Percentiles rank a stretch among this genome's conserved stretches.
phyloP scores from a whole-genome alignment of 2,113 vertebrate genomes.

The Phrynosoma platyrhinos region DNA sequence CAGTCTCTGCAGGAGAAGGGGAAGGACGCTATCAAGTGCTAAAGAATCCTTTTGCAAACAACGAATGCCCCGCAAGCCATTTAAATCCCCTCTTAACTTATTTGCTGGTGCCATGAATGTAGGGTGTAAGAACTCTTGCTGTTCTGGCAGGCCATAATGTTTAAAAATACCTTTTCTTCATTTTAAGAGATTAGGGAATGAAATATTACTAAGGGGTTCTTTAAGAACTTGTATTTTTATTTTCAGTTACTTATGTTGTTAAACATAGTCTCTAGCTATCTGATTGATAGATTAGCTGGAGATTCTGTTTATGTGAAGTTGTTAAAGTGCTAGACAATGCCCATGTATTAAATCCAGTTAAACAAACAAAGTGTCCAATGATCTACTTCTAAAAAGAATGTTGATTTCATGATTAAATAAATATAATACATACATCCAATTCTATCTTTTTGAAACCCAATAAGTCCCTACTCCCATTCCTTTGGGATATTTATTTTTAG shows the following conservation, averaged over 20 bases:
- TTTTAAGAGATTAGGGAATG: slow-evolving; percentile 56
- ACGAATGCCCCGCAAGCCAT: not conserved
- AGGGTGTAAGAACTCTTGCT: slow-evolving; percentile 18
- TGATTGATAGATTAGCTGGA: not conserved
- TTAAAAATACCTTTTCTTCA: slow-evolving; percentile 46
- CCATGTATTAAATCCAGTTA: not conserved
- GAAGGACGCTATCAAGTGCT: slow-evolving; percentile 8
- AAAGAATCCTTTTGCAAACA: not conserved
- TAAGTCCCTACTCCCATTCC: not conserved
- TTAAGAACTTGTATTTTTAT: not conserved
- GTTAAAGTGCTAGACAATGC: slow-evolving; percentile 4
- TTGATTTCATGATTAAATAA: not conserved
- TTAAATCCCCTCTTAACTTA: slow-evolving; percentile 19
- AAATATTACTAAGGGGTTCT: slow-evolving; percentile 46
- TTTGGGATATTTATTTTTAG: not conserved
- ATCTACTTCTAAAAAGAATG: slow-evolving; percentile 12
- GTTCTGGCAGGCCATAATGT: slow-evolving; percentile 16
- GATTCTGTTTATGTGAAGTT: not conserved
- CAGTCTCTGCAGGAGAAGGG: not conserved
- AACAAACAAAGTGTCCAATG: not conserved
- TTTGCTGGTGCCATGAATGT: slow-evolving; percentile 28
- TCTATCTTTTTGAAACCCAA: not conserved
- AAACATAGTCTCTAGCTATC: not conserved
- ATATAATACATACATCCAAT: not conserved
- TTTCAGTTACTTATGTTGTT: slow-evolving; percentile 6